phyloP scores from a whole-genome alignment of 2,888 invertebrate genomes.

The Polyploca ridens region DNA sequence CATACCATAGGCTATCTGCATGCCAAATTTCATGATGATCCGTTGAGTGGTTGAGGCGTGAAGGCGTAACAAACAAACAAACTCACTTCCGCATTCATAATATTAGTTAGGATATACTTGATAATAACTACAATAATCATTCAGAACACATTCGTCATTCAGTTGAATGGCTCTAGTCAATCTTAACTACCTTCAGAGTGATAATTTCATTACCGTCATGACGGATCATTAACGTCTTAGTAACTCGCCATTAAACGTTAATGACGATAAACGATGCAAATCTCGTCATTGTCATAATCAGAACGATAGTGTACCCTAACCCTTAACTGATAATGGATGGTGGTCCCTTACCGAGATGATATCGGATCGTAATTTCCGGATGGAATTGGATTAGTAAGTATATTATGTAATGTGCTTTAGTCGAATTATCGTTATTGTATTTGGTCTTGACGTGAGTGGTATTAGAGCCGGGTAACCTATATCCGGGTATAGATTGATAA shows the following conservation, averaged over 20 bases:
- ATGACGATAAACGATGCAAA: slow-evolving; percentile 40
- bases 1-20: too few species aligned
- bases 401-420: slow-evolving; percentile 14
- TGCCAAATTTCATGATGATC: too few species aligned
- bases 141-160: not conserved
- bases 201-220: not conserved
- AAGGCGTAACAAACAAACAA: too few species aligned
- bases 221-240: not conserved
- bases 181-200: not conserved
- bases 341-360: slow-evolving; percentile 50
- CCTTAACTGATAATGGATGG: slow-evolving; percentile 64
- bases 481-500: not conserved
- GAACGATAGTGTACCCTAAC: slow-evolving; percentile 45
- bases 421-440: not conserved
- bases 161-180: not conserved
- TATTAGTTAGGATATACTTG: too few species aligned
- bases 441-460: not conserved
- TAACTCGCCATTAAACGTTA: not conserved
- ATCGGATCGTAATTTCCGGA: slow-evolving; percentile 56
- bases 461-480: not conserved
- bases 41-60: too few species aligned
- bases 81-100: too few species aligned
- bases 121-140: not conserved
- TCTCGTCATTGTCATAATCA: slow-evolving; percentile 49
- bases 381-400: slow-evolving; percentile 32